Base-by-base conservation (phyloP, 2,113 vertebrate species). In the Heterocephalus glaber region DNA sequence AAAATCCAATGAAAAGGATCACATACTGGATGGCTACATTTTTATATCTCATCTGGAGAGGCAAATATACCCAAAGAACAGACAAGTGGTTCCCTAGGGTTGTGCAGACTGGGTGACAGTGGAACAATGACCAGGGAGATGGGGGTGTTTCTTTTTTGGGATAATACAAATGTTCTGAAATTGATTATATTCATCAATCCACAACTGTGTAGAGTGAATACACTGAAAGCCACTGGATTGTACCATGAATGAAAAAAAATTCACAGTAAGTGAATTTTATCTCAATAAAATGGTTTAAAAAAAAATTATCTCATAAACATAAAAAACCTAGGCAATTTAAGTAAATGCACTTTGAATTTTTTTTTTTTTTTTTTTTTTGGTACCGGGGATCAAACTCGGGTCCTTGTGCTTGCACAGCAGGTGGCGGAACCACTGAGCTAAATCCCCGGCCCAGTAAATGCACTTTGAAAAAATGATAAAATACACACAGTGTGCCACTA, bases 151-250 rank as follows among this genome's bases (percentile, higher is more conserved):
- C 12, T 52, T 76, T n/a, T 66, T 66, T 4, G 35, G 12, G 26
- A 1, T 81, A 30, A 86, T 35, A 35, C 82, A 89, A 93, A 89
- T 89, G 33, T 92, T 94, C 93, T 60, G 86, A 92, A 66, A 72
- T 13, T 92, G 58, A 95, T 2, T 30, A 12, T 54, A n/a, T 33
- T 91, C 26, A 65, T n/a, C 28, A 41, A 19, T 54, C 20, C 4
- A 70, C 44, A 93, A 56, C 54, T 44, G 6, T 17, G 41, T 74
- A 47, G 9, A 44, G 11, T 72, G 58, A 86, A 86, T 52, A 86
- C 8, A 95, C 58, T 86, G n/a, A 83, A 90, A 38, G 41, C 16
- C 35, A 26, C 0, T 26, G 56, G 80, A 66, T 6, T 87, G 11
- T 28, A 79, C 5, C 41, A 86, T 52, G 54, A n/a, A 2, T 88